phyloP scores from a whole-genome alignment of 2,113 vertebrate genomes.

The Cnemophilus loriae region DNA sequence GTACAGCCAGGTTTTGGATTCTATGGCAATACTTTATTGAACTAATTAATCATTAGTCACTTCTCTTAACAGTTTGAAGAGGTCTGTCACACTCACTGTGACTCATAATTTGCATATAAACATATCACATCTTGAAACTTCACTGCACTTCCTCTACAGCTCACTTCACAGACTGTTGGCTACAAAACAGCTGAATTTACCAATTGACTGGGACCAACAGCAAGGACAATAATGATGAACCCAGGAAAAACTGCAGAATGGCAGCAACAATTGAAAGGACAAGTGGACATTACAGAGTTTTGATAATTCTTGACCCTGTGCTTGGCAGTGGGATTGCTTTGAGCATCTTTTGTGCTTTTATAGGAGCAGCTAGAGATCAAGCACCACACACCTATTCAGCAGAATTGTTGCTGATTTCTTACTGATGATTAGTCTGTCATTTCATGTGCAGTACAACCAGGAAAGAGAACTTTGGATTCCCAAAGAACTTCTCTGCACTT shows the following conservation, averaged over 20 bases:
- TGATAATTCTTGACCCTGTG: neutral
- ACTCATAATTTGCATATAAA: neutral
- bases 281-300: neutral
- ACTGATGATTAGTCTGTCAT: conserved; percentile 74
- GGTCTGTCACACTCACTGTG: neutral
- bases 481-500: conserved; percentile 48
- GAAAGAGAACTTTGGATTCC: conserved; percentile 42
- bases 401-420: conserved; percentile 78
- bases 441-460: conserved; percentile 69
- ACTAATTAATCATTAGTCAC: neutral
- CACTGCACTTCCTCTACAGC: neutral
- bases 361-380: conserved; percentile 79
- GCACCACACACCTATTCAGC: conserved; percentile 77
- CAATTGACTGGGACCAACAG: neutral
- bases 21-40: neutral
- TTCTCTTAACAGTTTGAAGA: neutral
- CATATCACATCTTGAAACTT: neutral
- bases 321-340: conserved; percentile 73
- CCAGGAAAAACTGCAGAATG: neutral
- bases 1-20: neutral
- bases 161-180: neutral
- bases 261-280: neutral
- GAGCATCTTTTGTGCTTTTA: conserved; percentile 78
- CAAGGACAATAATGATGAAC: neutral
- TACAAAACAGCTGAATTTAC: neutral